These are phyloP conservation scores for Cairina moschata DNA, from an alignment of 2,113 vertebrate species.

Conservation along the genomic window DNA sequence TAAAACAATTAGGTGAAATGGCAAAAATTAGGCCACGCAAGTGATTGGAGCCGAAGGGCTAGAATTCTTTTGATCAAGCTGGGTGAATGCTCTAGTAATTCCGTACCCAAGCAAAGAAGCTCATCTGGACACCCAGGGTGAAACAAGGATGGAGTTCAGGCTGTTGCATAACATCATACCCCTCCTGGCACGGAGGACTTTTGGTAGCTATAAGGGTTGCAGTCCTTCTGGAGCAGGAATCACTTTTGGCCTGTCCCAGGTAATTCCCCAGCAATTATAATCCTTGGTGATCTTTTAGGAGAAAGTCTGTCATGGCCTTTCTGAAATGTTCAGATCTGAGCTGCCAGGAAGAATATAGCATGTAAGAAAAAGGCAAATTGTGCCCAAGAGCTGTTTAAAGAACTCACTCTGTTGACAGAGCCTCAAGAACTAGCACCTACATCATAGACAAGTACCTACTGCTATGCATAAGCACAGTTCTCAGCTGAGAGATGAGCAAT, in stretches of 20 bases:
- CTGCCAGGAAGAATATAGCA: neutral
- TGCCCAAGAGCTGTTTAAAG: neutral
- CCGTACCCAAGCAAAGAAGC: neutral
- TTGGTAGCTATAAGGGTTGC: neutral
- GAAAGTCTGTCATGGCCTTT: neutral
- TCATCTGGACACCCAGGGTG: neutral
- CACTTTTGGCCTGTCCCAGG: neutral
- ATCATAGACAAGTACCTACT: neutral
- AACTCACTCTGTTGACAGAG: neutral
- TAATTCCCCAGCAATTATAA: neutral
- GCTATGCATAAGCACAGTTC: neutral
- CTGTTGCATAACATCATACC: neutral
- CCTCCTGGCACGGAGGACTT: neutral
- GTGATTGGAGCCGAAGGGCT: neutral
- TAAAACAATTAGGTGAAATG: neutral
- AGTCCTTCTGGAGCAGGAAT: neutral
- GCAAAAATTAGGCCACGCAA: constrained; percentile 27
- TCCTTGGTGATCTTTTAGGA: neutral
- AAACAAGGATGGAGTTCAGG: neutral
- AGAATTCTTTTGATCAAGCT: constrained; percentile 35
- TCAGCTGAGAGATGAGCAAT: neutral
- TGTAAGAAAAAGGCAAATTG: neutral
- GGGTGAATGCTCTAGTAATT: neutral
- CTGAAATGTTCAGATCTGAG: neutral
- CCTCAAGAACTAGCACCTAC: neutral